These are phyloP conservation scores for Leistus spinibarbis DNA, from an alignment of 2,888 invertebrate genomes.

Conservation along the genomic window DNA sequence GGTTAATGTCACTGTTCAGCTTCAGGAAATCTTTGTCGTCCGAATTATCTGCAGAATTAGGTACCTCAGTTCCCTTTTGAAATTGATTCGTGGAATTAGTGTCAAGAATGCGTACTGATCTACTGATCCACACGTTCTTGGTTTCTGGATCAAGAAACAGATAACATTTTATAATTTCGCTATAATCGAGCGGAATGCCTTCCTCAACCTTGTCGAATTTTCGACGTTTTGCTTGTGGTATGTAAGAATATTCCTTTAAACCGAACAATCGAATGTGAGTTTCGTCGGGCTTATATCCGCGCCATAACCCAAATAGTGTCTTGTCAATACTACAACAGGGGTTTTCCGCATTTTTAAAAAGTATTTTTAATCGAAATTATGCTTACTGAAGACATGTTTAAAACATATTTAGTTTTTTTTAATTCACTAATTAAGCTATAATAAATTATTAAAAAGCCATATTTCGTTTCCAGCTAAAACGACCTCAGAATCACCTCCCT, in stretches of 20 bases:
- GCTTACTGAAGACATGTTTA: too few relatives aligned
- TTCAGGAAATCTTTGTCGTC: neutral
- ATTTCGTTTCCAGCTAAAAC: too few relatives aligned
- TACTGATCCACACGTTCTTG: neutral
- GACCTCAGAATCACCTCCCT: too few relatives aligned
- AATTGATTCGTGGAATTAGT: neutral
- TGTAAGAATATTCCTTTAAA: neutral
- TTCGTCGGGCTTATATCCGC: neutral
- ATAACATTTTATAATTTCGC: neutral
- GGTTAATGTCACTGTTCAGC: neutral
- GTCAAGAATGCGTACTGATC: neutral
- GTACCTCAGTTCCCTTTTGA: neutral
- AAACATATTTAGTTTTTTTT: too few relatives aligned
- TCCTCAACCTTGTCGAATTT: neutral
- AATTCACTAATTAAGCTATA: too few relatives aligned
- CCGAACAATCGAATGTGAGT: constrained; percentile 11
- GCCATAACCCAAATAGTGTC: neutral
- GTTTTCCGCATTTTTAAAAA: too few relatives aligned
- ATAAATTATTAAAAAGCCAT: too few relatives aligned
- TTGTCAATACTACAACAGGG: neutral
- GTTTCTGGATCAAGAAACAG: constrained; percentile 1
- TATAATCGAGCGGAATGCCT: neutral
- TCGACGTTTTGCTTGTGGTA: neutral
- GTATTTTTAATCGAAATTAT: too few relatives aligned
- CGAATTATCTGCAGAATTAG: neutral